Conservation (phyloP, 2,888 invertebrate species). For the Heliothis peltigera region DNA sequence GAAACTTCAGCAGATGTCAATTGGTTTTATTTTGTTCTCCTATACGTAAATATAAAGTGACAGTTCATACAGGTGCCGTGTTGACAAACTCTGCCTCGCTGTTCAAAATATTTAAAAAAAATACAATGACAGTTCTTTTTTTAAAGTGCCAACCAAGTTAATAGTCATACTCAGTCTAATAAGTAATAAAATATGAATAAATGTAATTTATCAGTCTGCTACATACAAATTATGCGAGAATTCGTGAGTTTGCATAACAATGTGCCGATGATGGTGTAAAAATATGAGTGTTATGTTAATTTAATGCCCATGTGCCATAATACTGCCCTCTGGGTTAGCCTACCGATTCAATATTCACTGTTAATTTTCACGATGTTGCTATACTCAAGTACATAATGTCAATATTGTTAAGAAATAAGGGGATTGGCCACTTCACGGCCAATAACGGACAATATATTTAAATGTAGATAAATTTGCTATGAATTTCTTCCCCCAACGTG, state of each 20-base stretch:
- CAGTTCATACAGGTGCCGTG: slow-evolving; percentile 56
- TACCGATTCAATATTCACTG: slow-evolving; percentile 74
- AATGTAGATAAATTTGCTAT: slow-evolving; percentile 51
- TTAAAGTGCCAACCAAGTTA: slow-evolving; percentile 22
- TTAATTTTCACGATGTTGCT: slow-evolving; percentile 58
- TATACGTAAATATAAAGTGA: slow-evolving; percentile 51
- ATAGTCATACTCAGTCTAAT: slow-evolving; percentile 48
- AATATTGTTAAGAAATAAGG: slow-evolving; percentile 58
- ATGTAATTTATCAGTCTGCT: slow-evolving; percentile 53
- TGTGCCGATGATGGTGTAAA: slow-evolving; percentile 74
- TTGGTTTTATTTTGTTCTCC: slow-evolving; percentile 59
- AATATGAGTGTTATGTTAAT: slow-evolving; percentile 77
- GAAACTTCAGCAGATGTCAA: slow-evolving; percentile 64
- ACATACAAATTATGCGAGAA: slow-evolving; percentile 49
- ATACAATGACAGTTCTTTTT: slow-evolving; percentile 29
- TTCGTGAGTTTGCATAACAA: slow-evolving; percentile 65
- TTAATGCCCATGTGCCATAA: slow-evolving; percentile 86
- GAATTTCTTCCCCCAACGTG: slow-evolving; percentile 35
- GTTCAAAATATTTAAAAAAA: slow-evolving; percentile 12
- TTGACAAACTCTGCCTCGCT: slow-evolving; percentile 62
- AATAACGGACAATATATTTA: slow-evolving; percentile 50
- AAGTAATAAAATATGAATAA: slow-evolving; percentile 53
- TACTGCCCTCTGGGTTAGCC: slow-evolving; percentile 77
- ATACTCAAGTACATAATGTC: slow-evolving; percentile 55
- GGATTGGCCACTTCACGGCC: slow-evolving; percentile 27